Evolutionary conservation across 1,140 invertebrate genomes (phyloP).

Genomic region (Radopholus similis): DNA sequence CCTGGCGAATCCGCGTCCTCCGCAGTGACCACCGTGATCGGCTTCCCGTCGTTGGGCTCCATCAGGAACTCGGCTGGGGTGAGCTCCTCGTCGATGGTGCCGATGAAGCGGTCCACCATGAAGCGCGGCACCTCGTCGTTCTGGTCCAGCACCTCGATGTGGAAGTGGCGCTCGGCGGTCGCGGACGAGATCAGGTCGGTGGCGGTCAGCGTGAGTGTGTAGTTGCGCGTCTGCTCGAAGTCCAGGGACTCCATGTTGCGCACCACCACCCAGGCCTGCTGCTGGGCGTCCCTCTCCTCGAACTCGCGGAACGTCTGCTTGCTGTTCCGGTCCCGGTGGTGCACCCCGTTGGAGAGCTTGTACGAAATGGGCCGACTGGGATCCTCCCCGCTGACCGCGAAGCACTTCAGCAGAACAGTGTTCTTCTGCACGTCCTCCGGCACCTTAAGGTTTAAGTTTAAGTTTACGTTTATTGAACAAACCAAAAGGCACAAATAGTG

Average conservation of each 20-base stretch:
- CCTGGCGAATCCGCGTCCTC: constrained; percentile 48
- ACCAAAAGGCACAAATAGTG: no score
- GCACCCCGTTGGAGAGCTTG: constrained; percentile 51
- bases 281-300: constrained; percentile 31
- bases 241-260: constrained; percentile 54
- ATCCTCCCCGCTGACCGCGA: constrained; percentile 36
- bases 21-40: constrained; percentile 49
- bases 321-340: constrained; percentile 40
- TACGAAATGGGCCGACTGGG: constrained; percentile 43
- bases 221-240: constrained; percentile 52
- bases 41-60: constrained; percentile 36
- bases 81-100: constrained; percentile 54
- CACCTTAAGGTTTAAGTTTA: no score
- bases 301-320: constrained; percentile 55
- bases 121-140: constrained; percentile 57
- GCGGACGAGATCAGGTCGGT: constrained; percentile 47
- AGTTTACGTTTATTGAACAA: no score
- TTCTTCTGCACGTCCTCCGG: constrained; percentile 29
- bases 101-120: constrained; percentile 56
- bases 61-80: constrained; percentile 50
- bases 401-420: constrained; percentile 42
- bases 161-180: constrained; percentile 42
- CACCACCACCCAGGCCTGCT: constrained; percentile 51
- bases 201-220: constrained; percentile 54
- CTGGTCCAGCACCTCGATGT: constrained; percentile 42